A percentile compares a stretch with the other conserved stretches of the same genome.
These are phyloP conservation scores for Eulimnadia texana DNA, from an alignment of 1,140 invertebrate genomes.

Conservation along the genomic window DNA sequence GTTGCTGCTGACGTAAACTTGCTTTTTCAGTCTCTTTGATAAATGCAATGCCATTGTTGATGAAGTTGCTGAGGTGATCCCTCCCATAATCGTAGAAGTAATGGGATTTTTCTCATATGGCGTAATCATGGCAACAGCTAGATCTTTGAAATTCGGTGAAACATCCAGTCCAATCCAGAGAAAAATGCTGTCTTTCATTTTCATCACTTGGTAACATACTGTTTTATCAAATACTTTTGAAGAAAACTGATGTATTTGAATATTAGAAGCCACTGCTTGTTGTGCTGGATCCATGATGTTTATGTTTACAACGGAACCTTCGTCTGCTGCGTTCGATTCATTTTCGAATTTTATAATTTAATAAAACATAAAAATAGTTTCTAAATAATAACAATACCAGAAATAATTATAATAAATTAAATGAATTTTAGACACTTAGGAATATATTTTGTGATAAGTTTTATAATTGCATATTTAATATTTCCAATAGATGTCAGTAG, in stretches of 20 bases:
- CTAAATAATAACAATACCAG: too few species aligned
- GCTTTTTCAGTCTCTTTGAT: conserved; percentile 16
- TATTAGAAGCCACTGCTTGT: not conserved
- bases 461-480: too few species aligned
- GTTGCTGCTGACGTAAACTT: conserved; percentile 17
- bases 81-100: conserved; percentile 9
- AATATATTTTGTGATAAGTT: too few species aligned
- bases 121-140: conserved; percentile 14
- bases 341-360: too few species aligned
- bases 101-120: conserved; percentile 6
- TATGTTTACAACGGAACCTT: not conserved
- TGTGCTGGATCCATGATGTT: not conserved
- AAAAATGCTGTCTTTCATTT: conserved; percentile 12
- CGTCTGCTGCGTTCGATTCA: too few species aligned
- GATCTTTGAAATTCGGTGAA: conserved; percentile 13
- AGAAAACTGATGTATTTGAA: conserved; percentile 4
- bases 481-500: too few species aligned
- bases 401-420: too few species aligned
- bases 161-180: conserved; percentile 15
- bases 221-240: not conserved
- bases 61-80: not conserved
- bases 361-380: too few species aligned
- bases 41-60: conserved; percentile 10
- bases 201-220: conserved; percentile 15
- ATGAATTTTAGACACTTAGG: too few species aligned